Base-by-base conservation (phyloP, 1,140 invertebrate species). In the Sycophila sp. region DNA sequence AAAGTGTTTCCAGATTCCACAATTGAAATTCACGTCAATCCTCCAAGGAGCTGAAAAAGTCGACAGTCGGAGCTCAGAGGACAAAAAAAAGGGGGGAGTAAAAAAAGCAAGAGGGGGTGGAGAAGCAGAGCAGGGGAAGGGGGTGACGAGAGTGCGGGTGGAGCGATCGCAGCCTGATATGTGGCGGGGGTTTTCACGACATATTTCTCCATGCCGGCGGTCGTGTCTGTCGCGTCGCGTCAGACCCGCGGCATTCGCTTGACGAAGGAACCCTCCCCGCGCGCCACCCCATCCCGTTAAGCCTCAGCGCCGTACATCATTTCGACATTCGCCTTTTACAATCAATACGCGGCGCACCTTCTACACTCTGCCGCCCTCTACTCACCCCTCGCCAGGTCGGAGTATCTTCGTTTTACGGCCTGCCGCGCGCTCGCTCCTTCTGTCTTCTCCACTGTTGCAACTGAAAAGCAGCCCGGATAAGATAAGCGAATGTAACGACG, bases 11-110 rank as follows among this genome's bases (percentile, higher is more conserved):
- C n/a, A n/a, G n/a, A n/a, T n/a, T 22, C 42, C 42, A 5, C 15
- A 40, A 63, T 63, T 63, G 40, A 49, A 63, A 63, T 63, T 63
- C 59, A 63, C 30, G 42, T 63, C 42, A 34, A 63, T 32, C 19
- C 55, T 38, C 55, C 32, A 19, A 45, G 40, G 40, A 60, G 36
- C 24, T 3, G 40, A 7, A 30, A 15, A 42, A 10, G 15, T 1
- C 40, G 56, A 28, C 13, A 42, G 32, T 26, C 11, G n/a, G 40
- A 19, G 34, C 2, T 19, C 6, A 45, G 38, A 6, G 10, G 38
- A 22, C 11, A 42, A 22, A 34, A 19, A 60, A 22, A 15, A 19
- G n/a, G 6, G 38, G 24, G 5, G 2, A n/a, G 40, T 13, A 30
- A 15, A 42, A 10, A 24, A 4, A 60, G 56, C 15, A 15, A 42